These are phyloP conservation scores for Drosophila macrospina DNA, from an alignment of 2,888 invertebrate species.

Conservation along the genomic window DNA sequence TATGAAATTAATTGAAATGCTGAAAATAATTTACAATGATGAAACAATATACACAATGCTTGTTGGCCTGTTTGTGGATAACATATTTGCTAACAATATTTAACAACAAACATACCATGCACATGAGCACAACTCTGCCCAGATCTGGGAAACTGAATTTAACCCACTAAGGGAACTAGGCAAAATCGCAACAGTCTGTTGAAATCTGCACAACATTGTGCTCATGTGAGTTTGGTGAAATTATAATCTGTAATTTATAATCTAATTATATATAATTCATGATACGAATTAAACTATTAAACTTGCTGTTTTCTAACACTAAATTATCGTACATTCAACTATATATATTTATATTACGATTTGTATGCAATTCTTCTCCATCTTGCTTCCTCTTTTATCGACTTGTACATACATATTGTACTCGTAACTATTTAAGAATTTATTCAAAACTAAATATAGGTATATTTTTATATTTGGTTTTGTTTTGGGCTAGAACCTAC, in stretches of 20 bases:
- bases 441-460: slow-evolving; percentile 7
- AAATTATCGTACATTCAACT: slow-evolving; percentile 49
- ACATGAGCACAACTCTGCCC: slow-evolving; percentile 72
- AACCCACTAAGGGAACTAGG: slow-evolving; percentile 85
- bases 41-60: slow-evolving; percentile 39
- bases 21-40: slow-evolving; percentile 34
- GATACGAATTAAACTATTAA: slow-evolving; percentile 47
- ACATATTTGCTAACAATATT: slow-evolving; percentile 25
- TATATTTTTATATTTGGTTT: slow-evolving; percentile 19
- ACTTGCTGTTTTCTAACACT: slow-evolving; percentile 35
- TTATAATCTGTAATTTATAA: slow-evolving; percentile 13
- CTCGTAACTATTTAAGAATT: slow-evolving; percentile 10
- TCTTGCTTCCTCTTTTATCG: slow-evolving; percentile 12
- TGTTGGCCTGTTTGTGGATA: slow-evolving; percentile 40
- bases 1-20: slow-evolving; percentile 31
- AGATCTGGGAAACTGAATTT: slow-evolving; percentile 81
- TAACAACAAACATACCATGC: slow-evolving; percentile 39
- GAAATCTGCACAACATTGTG: slow-evolving; percentile 52
- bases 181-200: slow-evolving; percentile 82
- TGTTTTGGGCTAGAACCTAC: slow-evolving; percentile 48
- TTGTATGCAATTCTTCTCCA: slow-evolving; percentile 44
- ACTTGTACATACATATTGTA: slow-evolving; percentile 18
- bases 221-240: slow-evolving; percentile 37
- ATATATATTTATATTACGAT: slow-evolving; percentile 41
- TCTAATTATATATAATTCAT: slow-evolving; percentile 31